phyloP scores from a whole-genome alignment of 1,140 invertebrate species.

The Meloidogyne exigua region DNA sequence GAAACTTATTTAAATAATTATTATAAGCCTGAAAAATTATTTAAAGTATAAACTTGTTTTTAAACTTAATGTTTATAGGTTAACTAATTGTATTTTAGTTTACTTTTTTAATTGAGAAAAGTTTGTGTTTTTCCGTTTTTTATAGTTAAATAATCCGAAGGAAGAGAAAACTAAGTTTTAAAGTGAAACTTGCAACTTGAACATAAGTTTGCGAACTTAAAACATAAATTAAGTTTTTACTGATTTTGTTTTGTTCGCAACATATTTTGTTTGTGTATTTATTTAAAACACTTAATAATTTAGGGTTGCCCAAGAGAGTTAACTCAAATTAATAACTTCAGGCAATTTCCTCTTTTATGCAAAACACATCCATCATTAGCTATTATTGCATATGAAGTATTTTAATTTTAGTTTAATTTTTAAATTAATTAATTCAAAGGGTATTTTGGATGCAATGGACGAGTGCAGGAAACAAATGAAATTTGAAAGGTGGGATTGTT shows the following conservation, averaged over 20 bases:
- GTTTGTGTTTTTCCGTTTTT: too few species aligned
- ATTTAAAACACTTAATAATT: not conserved
- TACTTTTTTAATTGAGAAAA: too few species aligned
- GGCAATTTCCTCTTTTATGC: slow-evolving; percentile 51
- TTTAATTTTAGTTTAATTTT: not conserved
- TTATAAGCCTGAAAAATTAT: slow-evolving; percentile 21
- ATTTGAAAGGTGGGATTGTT: slow-evolving; percentile 41
- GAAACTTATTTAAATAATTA: not conserved
- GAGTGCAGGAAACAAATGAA: slow-evolving; percentile 49
- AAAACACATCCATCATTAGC: slow-evolving; percentile 50
- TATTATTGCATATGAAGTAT: slow-evolving; percentile 51
- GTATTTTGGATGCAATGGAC: slow-evolving; percentile 55
- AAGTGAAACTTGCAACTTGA: too few species aligned
- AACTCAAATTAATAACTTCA: slow-evolving; percentile 31
- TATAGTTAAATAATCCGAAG: too few species aligned
- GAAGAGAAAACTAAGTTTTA: too few species aligned
- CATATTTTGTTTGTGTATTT: too few species aligned
- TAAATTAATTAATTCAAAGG: slow-evolving; percentile 41
- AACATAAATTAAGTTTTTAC: too few species aligned
- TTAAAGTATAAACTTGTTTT: not conserved
- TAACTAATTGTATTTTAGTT: too few species aligned
- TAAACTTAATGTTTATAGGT: too few species aligned
- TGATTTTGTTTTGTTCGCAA: too few species aligned
- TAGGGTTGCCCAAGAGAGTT: slow-evolving; percentile 23
- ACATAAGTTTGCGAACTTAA: too few species aligned